phyloP scores from a whole-genome alignment of 2,797 vertebrate species.

The Cirrhinus mrigala region DNA sequence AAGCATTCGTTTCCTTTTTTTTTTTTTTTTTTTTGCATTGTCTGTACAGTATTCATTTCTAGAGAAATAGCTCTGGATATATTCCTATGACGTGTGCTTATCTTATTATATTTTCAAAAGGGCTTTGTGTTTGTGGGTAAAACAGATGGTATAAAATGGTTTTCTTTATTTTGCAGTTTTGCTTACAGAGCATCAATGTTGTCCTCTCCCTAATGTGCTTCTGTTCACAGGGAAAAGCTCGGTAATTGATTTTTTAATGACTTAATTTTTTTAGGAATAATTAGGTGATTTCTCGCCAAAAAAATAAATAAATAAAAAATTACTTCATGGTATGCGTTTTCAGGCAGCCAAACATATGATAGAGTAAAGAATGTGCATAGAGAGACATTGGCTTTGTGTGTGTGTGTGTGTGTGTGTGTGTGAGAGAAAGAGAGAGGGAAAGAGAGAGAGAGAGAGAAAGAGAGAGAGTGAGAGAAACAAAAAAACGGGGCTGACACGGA shows the following conservation, averaged over 20 bases:
- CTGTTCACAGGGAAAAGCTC: constrained; percentile 23
- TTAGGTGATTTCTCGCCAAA: constrained; percentile 19
- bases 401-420: constrained; percentile 14
- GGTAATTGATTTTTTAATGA: constrained; percentile 51
- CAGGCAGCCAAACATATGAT: neutral
- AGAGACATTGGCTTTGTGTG: neutral
- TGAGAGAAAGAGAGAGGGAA: constrained; percentile 14
- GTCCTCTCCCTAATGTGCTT: constrained; percentile 23
- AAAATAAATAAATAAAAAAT: neutral
- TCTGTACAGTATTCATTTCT: constrained; percentile 4
- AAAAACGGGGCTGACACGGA: neutral
- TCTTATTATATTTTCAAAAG: neutral
- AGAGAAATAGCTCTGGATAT: neutral
- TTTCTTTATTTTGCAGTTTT: constrained; percentile 15
- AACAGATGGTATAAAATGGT: neutral
- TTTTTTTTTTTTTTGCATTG: neutral
- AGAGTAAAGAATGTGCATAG: neutral
- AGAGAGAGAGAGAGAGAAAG: neutral
- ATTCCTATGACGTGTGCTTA: neutral
- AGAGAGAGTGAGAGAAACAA: neutral
- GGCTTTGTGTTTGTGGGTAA: neutral
- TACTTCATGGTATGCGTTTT: constrained; percentile 40
- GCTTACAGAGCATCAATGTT: constrained; percentile 23
- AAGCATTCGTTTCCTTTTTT: neutral
- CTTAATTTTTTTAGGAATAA: constrained; percentile 44